Base-by-base conservation (phyloP, 1,140 invertebrate genomes). In the Drosophila persimilis region DNA sequence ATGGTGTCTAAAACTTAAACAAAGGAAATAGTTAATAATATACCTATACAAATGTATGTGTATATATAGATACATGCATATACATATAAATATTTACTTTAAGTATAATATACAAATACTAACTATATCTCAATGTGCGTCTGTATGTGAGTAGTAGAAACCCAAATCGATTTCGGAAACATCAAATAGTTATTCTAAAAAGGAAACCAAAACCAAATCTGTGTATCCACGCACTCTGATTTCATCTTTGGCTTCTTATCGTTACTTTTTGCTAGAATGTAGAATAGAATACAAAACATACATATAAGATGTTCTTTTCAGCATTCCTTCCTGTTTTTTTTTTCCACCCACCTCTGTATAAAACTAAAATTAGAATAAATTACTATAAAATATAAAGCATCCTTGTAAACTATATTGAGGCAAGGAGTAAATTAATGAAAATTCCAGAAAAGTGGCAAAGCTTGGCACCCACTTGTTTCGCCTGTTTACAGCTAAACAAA, bases 1-100 rank as follows among this genome's bases (percentile, higher is more conserved):
- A 85, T 80, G 80, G 80, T 85, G 80, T 85, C 80, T 85, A 85
- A 52, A 73, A 79, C 52, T 73, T 72, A 73, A 84, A 51, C 39
- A 61, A 73, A 67, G 44, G n/a, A 56, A 60, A 55, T 44, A 73
- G 72, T 71, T 53, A 74, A 54, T 51, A 56, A 20, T 52, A 67
- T 69, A 39, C 64, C 48, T 59, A 58, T 55, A 57, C 46, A 45
- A 35, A 24, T 39, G 60, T 47, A 46, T 55, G 65, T 47, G 51
- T 45, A 56, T 39, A 26, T 26, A 5, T 20, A 39, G 4, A 26
- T 26, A 44, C 44, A 44, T 61, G 71, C 4, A 26, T 46, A 35
- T 53, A 29, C 17, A 15, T 24, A 55, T 45, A 26, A 24, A 41
- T 31, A 51, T 35, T 22, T 65, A 6, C 26, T 39, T 55, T 54